Percentiles rank a stretch among this genome's conserved stretches.
These are phyloP conservation scores for Fragum whitleyi DNA, from an alignment of 2,888 invertebrate genomes.

Conservation along the genomic window DNA sequence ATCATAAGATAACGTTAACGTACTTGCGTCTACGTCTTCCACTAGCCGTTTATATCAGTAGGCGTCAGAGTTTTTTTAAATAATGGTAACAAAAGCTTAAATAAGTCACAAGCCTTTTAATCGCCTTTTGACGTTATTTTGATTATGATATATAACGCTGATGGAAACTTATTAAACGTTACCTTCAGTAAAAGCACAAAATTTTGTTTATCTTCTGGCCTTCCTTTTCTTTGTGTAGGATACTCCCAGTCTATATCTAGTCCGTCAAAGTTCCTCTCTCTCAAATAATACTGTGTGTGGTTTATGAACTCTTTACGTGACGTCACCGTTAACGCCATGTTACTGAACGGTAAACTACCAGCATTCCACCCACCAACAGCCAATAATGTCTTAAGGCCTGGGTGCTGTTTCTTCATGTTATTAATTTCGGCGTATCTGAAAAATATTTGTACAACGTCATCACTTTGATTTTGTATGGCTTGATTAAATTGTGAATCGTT, in stretches of 20 bases:
- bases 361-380: constrained; percentile 78
- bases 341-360: constrained; percentile 69
- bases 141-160: too few species aligned
- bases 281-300: constrained; percentile 67
- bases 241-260: constrained; percentile 79
- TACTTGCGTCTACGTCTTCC: too few species aligned
- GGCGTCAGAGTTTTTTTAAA: too few species aligned
- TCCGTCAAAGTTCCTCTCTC: constrained; percentile 72
- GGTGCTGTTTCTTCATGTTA: constrained; percentile 69
- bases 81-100: too few species aligned
- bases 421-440: constrained; percentile 71
- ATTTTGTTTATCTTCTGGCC: constrained; percentile 68
- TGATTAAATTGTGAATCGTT: too few species aligned
- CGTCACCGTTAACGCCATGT: constrained; percentile 64
- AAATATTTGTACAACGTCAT: too few species aligned
- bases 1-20: too few species aligned
- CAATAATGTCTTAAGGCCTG: constrained; percentile 69
- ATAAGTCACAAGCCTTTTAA: too few species aligned
- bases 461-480: too few species aligned
- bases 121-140: too few species aligned
- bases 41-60: too few species aligned
- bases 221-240: constrained; percentile 73
- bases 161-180: too few species aligned
- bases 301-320: constrained; percentile 67
- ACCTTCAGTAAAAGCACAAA: constrained; percentile 57